Percentiles rank a stretch among this genome's conserved stretches.
phyloP scores from a whole-genome alignment of 2,113 vertebrate species.

The Gymnogyps californianus region DNA sequence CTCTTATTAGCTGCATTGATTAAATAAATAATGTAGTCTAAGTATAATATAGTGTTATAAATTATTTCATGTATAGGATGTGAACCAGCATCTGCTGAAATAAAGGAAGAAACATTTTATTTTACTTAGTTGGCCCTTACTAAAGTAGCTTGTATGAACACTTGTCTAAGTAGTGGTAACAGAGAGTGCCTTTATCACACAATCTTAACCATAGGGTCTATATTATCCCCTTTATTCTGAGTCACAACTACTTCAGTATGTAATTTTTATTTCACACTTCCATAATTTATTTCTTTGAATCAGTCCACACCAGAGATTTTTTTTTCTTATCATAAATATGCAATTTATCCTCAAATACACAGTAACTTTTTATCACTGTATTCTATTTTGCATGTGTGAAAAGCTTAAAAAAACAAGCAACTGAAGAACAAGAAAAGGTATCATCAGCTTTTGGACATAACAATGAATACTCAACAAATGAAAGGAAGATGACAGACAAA shows the following conservation, averaged over 20 bases:
- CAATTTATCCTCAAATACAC: background rate
- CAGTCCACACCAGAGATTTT: background rate
- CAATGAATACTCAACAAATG: background rate
- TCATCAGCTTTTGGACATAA: background rate
- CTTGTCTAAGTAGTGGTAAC: background rate
- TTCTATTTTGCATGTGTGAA: background rate
- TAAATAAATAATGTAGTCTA: background rate
- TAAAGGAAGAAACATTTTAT: background rate
- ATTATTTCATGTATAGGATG: background rate
- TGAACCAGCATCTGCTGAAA: background rate
- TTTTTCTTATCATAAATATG: background rate
- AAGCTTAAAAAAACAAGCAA: background rate
- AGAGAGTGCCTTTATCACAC: background rate
- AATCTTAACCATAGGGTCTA: accelerated
- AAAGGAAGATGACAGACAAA: background rate
- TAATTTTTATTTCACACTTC: background rate
- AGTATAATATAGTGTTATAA: background rate
- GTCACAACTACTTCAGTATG: background rate
- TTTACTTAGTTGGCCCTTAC: background rate
- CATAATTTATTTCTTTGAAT: background rate
- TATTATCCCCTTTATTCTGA: background rate
- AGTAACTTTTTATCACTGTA: background rate
- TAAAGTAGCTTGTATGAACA: background rate
- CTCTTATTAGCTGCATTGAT: background rate
- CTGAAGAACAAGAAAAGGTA: background rate